phyloP scores from a whole-genome alignment of 2,113 vertebrate species.

The Zosterops japonicus region DNA sequence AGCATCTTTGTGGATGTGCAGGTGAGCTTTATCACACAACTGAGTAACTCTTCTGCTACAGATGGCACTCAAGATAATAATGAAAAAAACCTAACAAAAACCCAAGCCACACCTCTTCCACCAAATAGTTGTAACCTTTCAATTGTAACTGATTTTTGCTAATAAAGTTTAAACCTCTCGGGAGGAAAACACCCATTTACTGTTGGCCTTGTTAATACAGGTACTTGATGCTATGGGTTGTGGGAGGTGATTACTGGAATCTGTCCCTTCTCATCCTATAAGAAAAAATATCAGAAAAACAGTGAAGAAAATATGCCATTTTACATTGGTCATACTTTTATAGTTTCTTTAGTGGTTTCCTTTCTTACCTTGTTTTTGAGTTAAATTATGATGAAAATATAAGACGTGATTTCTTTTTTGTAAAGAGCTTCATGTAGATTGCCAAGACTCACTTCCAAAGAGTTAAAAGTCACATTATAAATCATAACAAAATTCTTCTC shows the following conservation, averaged over 20 bases:
- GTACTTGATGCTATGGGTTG: background rate
- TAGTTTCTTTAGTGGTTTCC: background rate
- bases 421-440: conserved; percentile 11
- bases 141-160: background rate
- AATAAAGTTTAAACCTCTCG: background rate
- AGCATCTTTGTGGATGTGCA: background rate
- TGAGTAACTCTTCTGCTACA: background rate
- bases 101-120: background rate
- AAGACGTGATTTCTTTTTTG: background rate
- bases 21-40: background rate
- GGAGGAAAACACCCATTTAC: background rate
- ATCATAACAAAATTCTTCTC: conserved; percentile 29
- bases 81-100: background rate
- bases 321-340: background rate
- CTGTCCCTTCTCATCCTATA: background rate
- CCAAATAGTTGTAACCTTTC: background rate
- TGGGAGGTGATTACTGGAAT: background rate
- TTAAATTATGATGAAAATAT: background rate
- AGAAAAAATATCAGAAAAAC: background rate
- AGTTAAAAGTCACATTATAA: conserved; percentile 47
- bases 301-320: background rate
- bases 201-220: background rate
- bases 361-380: background rate
- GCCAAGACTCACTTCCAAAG: conserved; percentile 34
- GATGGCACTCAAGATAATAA: background rate